These are phyloP conservation scores for Triplophysa dalaica DNA, from an alignment of 2,113 vertebrate genomes.

Conservation along the genomic window DNA sequence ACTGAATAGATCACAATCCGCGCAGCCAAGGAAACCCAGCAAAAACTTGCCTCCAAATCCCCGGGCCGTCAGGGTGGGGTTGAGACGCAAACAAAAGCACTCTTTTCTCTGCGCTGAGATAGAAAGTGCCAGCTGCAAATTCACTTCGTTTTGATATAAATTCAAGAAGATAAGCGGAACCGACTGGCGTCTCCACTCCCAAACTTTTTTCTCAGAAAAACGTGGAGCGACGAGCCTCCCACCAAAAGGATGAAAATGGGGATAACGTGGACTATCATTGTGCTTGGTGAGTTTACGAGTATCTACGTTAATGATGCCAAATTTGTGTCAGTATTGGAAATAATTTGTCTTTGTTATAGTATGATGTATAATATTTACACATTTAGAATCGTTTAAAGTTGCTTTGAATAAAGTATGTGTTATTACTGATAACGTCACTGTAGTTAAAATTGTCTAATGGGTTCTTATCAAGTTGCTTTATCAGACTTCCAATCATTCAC, in stretches of 20 bases:
- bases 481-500: too few species aligned
- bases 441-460: neutral
- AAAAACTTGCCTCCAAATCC: slow-evolving; percentile 65
- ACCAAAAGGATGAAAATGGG: slow-evolving; percentile 54
- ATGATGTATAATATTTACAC: neutral
- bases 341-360: neutral
- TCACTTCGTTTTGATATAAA: slow-evolving; percentile 53
- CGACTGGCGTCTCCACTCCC: slow-evolving; percentile 29
- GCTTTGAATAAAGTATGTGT: neutral
- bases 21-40: slow-evolving; percentile 70
- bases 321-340: neutral
- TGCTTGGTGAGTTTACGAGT: slow-evolving; percentile 65
- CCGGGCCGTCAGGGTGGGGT: slow-evolving; percentile 49
- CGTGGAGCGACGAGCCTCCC: neutral
- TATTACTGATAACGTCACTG: neutral
- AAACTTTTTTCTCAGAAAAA: slow-evolving; percentile 24
- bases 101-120: slow-evolving; percentile 67
- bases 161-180: slow-evolving; percentile 61
- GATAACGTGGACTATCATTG: slow-evolving; percentile 60
- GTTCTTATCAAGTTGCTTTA: neutral
- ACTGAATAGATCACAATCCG: slow-evolving; percentile 37
- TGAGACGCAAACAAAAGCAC: slow-evolving; percentile 70
- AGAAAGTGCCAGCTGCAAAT: slow-evolving; percentile 43
- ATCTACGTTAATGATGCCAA: neutral
- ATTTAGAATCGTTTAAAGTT: neutral